phyloP scores from a whole-genome alignment of 2,797 vertebrate genomes.

The Sebastes cheni region DNA sequence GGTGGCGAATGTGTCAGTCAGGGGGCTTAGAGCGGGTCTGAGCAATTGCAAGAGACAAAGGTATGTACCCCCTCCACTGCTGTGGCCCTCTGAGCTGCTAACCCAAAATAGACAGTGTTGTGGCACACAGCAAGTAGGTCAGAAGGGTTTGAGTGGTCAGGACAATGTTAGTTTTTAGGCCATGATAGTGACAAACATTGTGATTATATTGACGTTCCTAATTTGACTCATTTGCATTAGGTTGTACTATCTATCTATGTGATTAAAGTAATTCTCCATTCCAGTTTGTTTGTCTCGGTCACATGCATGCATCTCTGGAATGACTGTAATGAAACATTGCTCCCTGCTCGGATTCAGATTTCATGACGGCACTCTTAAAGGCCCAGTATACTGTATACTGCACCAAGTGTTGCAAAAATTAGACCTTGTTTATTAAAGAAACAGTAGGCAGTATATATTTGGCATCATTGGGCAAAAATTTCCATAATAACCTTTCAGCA shows the following conservation, averaged over 20 bases:
- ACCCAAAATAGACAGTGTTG: slow-evolving; percentile 83
- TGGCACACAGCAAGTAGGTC: slow-evolving; percentile 67
- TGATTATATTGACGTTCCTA: background rate
- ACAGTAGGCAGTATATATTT: too few species aligned
- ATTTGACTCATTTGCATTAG: background rate
- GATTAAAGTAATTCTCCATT: background rate
- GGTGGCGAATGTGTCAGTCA: slow-evolving; percentile 39
- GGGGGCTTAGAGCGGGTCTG: slow-evolving; percentile 38
- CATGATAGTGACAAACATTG: background rate
- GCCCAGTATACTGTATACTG: slow-evolving; percentile 28
- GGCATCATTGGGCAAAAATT: too few species aligned
- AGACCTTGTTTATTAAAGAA: background rate
- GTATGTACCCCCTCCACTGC: slow-evolving; percentile 69
- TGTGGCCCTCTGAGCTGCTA: slow-evolving; percentile 68
- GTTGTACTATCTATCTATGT: background rate
- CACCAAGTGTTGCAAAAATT: background rate
- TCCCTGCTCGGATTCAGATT: slow-evolving; percentile 71
- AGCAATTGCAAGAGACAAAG: slow-evolving; percentile 54
- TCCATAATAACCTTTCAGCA: too few species aligned
- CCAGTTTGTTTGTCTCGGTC: slow-evolving; percentile 24
- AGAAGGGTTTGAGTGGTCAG: slow-evolving; percentile 27
- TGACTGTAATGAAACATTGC: slow-evolving; percentile 46
- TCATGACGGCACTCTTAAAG: slow-evolving; percentile 74
- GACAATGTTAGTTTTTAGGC: background rate
- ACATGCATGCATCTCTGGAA: slow-evolving; percentile 45